Evolutionary conservation across 2,797 vertebrate genomes (phyloP).

Genomic region (Triplophysa yarkandensis): DNA sequence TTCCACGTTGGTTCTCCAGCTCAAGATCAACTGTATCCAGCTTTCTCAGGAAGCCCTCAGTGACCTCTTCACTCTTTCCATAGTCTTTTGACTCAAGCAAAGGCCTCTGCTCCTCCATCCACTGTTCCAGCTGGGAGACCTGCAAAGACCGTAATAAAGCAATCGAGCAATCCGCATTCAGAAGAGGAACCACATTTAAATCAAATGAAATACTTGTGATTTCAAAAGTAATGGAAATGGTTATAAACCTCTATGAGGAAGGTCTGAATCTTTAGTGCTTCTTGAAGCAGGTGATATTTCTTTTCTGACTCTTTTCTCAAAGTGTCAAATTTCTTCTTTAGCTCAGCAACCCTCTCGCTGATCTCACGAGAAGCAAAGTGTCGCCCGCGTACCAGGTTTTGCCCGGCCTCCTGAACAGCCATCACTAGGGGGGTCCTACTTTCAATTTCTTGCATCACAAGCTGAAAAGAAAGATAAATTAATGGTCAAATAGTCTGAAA

Average conservation of each 20-base stretch:
- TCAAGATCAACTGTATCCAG: slow-evolving; percentile 81
- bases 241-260: slow-evolving; percentile 79
- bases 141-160: slow-evolving; percentile 50
- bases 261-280: slow-evolving; percentile 77
- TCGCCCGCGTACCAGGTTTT: slow-evolving; percentile 77
- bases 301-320: slow-evolving; percentile 72
- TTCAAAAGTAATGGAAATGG: background rate
- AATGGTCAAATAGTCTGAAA: too few relatives aligned
- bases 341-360: slow-evolving; percentile 72
- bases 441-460: slow-evolving; percentile 80
- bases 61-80: slow-evolving; percentile 81
- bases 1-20: slow-evolving; percentile 74
- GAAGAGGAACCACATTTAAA: background rate
- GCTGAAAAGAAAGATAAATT: slow-evolving; percentile 65
- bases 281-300: slow-evolving; percentile 74
- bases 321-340: slow-evolving; percentile 72
- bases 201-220: too few relatives aligned
- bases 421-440: slow-evolving; percentile 75
- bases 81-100: slow-evolving; percentile 75
- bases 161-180: background rate
- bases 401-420: slow-evolving; percentile 79
- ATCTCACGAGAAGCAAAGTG: slow-evolving; percentile 80
- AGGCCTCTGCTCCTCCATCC: slow-evolving; percentile 77
- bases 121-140: slow-evolving; percentile 84
- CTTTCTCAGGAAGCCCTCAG: slow-evolving; percentile 74